Conservation (phyloP, 1,140 invertebrate genomes). For the Monomorium pharaonis region DNA sequence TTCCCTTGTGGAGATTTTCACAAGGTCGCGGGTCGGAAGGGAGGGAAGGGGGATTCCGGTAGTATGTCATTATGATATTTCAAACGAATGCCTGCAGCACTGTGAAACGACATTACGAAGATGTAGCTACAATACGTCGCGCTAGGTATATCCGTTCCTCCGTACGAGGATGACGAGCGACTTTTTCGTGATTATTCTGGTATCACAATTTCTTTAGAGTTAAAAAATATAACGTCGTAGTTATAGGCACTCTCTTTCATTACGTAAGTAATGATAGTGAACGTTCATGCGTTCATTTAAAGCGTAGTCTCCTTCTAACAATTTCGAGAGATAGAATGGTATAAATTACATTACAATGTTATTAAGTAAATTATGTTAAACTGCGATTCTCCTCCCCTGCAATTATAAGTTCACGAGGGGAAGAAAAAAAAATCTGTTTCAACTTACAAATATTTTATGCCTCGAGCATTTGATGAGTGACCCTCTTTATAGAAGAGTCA, state of each 20-base stretch:
- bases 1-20: slow-evolving; percentile 3
- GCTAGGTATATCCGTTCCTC: slow-evolving; percentile 16
- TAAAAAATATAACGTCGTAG: neutral
- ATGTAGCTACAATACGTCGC: slow-evolving; percentile 20
- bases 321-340: neutral
- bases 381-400: neutral
- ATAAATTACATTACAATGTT: neutral
- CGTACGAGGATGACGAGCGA: neutral
- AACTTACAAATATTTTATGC: slow-evolving; percentile 28
- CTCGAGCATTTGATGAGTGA: slow-evolving; percentile 37
- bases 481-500: slow-evolving; percentile 17
- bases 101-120: slow-evolving; percentile 30
- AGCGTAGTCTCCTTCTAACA: neutral
- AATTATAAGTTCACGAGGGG: neutral
- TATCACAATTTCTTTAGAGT: slow-evolving; percentile 1
- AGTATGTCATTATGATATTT: slow-evolving; percentile 49
- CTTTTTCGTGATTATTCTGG: slow-evolving; percentile 16
- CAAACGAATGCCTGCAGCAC: slow-evolving; percentile 44
- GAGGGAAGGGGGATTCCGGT: slow-evolving; percentile 9
- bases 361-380: slow-evolving; percentile 6
- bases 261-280: neutral
- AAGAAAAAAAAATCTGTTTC: neutral
- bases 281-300: neutral
- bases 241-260: neutral
- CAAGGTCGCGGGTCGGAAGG: slow-evolving; percentile 1